phyloP scores from a whole-genome alignment of 2,797 vertebrate genomes.

The Chrysocyon brachyurus region DNA sequence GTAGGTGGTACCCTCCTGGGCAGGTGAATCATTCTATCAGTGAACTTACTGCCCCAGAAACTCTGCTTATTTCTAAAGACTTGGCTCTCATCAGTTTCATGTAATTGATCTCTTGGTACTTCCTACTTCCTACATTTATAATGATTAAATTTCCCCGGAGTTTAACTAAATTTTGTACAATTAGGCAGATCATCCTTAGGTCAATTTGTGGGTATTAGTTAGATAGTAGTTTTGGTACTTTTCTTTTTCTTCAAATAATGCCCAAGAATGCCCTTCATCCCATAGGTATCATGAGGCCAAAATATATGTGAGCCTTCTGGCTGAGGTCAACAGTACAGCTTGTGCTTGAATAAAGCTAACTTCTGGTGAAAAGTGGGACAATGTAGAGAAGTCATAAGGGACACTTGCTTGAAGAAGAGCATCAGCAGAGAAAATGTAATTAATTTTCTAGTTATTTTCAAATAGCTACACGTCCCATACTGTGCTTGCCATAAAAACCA shows the following conservation, averaged over 20 bases:
- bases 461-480: background rate
- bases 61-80: slow-evolving; percentile 1
- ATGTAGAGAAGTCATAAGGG: background rate
- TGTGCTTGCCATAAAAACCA: background rate
- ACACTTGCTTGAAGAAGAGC: background rate
- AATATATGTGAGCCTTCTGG: background rate
- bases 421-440: background rate
- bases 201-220: background rate
- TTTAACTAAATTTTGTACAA: background rate
- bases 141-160: background rate
- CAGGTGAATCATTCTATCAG: slow-evolving; percentile 30
- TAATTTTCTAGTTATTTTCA: slow-evolving; percentile 43
- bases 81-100: slow-evolving; percentile 25
- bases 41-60: slow-evolving; percentile 49
- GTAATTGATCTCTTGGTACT: slow-evolving; percentile 36
- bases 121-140: background rate
- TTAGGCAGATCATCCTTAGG: background rate
- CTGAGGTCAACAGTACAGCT: background rate
- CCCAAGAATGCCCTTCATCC: background rate
- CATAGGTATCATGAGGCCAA: background rate
- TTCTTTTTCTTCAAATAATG: background rate
- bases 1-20: background rate
- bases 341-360: background rate
- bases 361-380: background rate
- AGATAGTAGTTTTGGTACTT: background rate